These are phyloP conservation scores for Hylaeus anthracinus DNA, from an alignment of 1,140 invertebrate genomes.

Conservation along the genomic window DNA sequence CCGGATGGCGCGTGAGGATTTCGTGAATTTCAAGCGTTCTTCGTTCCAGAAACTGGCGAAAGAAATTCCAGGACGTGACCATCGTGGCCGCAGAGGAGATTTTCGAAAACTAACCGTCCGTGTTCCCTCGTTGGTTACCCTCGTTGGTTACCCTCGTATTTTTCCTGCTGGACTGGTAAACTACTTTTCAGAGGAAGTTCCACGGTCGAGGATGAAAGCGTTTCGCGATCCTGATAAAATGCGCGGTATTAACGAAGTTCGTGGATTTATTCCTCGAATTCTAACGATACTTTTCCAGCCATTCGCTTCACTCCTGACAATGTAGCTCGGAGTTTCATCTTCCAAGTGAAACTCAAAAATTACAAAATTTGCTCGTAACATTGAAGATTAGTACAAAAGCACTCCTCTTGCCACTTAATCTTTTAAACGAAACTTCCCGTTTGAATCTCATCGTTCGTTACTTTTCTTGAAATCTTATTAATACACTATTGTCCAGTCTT, in stretches of 20 bases:
- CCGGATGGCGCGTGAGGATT: background rate
- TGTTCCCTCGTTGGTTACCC: too few relatives aligned
- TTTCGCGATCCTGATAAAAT: background rate
- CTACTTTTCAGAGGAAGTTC: background rate
- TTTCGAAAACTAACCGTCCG: constrained; percentile 5
- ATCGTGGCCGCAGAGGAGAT: background rate
- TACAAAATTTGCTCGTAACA: too few relatives aligned
- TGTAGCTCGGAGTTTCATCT: too few relatives aligned
- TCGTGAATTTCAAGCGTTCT: constrained; percentile 22
- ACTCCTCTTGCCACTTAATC: too few relatives aligned
- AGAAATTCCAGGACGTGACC: constrained; percentile 14
- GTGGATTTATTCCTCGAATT: background rate
- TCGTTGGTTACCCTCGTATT: too few relatives aligned
- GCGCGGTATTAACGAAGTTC: background rate
- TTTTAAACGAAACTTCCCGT: too few relatives aligned
- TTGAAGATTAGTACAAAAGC: too few relatives aligned
- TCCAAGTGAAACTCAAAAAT: too few relatives aligned
- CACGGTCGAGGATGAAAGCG: background rate
- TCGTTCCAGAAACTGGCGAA: background rate
- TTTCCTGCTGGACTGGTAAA: background rate
- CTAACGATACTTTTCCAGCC: background rate
- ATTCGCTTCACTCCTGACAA: background rate
- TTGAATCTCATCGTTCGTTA: background rate
- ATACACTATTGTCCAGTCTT: background rate
- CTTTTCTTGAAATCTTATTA: background rate